Evolutionary conservation across 2,113 vertebrate genomes (phyloP).

Genomic region (Callospermophilus lateralis): DNA sequence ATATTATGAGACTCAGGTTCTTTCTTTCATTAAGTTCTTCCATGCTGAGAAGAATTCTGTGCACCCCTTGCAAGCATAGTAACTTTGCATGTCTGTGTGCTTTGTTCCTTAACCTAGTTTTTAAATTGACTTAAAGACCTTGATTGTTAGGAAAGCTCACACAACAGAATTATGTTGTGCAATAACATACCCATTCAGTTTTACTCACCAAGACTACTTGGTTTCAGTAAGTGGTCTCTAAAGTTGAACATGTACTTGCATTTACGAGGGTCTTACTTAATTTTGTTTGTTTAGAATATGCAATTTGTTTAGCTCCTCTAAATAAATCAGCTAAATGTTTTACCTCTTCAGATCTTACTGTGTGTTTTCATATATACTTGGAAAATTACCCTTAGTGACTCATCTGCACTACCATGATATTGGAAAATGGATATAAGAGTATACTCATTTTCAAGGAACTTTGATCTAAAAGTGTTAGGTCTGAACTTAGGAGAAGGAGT

Average conservation of each 20-base stretch:
- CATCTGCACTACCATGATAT: background rate
- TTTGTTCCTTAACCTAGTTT: slow-evolving; percentile 32
- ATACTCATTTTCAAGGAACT: background rate
- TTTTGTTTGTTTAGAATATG: slow-evolving; percentile 52
- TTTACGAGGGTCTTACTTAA: background rate
- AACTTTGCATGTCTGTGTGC: background rate
- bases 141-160: slow-evolving; percentile 49
- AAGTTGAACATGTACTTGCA: slow-evolving; percentile 11
- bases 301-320: background rate
- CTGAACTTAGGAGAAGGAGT: background rate
- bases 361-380: background rate
- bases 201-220: background rate
- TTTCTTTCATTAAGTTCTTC: slow-evolving; percentile 33
- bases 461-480: background rate
- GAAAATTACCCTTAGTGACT: slow-evolving; percentile 24
- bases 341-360: background rate
- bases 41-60: background rate
- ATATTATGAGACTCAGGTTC: background rate
- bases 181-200: background rate
- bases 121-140: slow-evolving; percentile 9
- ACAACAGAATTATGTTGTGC: background rate
- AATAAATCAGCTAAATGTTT: slow-evolving; percentile 41
- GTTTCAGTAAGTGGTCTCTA: slow-evolving; percentile 33
- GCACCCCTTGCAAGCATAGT: background rate
- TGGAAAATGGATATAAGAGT: slow-evolving; percentile 4